Conservation (phyloP, 2,888 invertebrate genomes). For the Macaria notata region DNA sequence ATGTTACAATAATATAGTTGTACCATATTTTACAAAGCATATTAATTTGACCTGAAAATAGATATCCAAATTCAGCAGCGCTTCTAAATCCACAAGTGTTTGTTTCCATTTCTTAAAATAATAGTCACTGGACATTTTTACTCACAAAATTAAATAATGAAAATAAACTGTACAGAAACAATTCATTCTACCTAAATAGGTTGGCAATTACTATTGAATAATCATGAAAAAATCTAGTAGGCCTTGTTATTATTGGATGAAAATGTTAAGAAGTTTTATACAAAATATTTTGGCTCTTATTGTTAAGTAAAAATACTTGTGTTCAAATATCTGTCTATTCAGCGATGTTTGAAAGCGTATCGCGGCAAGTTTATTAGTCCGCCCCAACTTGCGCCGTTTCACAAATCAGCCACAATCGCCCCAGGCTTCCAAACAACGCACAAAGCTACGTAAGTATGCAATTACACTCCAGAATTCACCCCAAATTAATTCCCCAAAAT, state of each 20-base stretch:
- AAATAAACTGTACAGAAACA: constrained; percentile 35
- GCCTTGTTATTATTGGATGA: constrained; percentile 2
- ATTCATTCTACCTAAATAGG: too few species aligned
- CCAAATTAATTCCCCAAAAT: constrained; percentile 29
- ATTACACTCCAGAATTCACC: constrained; percentile 24
- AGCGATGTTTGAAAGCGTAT: too few species aligned
- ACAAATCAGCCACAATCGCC: constrained; percentile 12
- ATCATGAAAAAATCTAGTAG: constrained; percentile 22
- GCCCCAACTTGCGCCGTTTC: constrained; percentile 2
- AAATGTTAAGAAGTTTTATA: too few species aligned
- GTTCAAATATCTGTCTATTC: too few species aligned
- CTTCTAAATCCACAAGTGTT: constrained; percentile 41
- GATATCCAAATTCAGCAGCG: constrained; percentile 45
- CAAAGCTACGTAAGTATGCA: constrained; percentile 8
- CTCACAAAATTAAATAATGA: constrained; percentile 35
- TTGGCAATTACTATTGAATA: too few species aligned
- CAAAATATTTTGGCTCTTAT: too few species aligned
- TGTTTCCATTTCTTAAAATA: constrained; percentile 61
- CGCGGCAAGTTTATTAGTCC: not conserved
- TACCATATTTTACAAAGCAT: too few species aligned
- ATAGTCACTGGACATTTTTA: constrained; percentile 61
- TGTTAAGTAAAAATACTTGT: too few species aligned
- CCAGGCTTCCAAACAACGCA: constrained; percentile 9
- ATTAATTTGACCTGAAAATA: constrained; percentile 52
- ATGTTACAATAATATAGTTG: too few species aligned